These are phyloP conservation scores for Laticauda colubrina DNA, from an alignment of 2,113 vertebrate species.

Conservation along the genomic window DNA sequence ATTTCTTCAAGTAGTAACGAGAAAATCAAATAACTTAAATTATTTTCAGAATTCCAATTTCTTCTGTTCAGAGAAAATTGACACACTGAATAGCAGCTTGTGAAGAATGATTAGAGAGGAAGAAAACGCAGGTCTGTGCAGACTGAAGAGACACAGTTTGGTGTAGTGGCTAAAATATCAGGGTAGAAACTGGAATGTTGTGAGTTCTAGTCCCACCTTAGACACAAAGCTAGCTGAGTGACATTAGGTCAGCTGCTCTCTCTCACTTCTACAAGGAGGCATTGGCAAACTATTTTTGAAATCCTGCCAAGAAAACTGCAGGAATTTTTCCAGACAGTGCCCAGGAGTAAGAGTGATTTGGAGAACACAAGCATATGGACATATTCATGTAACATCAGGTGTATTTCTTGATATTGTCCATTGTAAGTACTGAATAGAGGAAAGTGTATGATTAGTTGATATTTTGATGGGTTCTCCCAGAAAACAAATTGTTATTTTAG, in stretches of 20 bases:
- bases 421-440: not conserved
- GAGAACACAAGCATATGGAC: not conserved
- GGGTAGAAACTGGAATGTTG: not conserved
- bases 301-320: not conserved
- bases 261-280: not conserved
- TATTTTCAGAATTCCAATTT: not conserved
- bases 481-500: not conserved
- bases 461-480: not conserved
- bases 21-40: not conserved
- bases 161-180: not conserved
- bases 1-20: not conserved
- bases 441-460: not conserved
- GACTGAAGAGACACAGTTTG: not conserved
- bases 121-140: not conserved
- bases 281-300: not conserved
- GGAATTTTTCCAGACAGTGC: not conserved
- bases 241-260: no score
- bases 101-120: not conserved
- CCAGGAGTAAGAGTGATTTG: not conserved
- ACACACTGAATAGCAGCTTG: not conserved
- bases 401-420: not conserved
- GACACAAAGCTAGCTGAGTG: not conserved
- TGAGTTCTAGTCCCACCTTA: not conserved
- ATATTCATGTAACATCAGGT: not conserved
- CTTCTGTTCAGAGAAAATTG: not conserved